These are phyloP conservation scores for Zhengitettix transpicula DNA, from an alignment of 2,888 invertebrate species.

Conservation along the genomic window DNA sequence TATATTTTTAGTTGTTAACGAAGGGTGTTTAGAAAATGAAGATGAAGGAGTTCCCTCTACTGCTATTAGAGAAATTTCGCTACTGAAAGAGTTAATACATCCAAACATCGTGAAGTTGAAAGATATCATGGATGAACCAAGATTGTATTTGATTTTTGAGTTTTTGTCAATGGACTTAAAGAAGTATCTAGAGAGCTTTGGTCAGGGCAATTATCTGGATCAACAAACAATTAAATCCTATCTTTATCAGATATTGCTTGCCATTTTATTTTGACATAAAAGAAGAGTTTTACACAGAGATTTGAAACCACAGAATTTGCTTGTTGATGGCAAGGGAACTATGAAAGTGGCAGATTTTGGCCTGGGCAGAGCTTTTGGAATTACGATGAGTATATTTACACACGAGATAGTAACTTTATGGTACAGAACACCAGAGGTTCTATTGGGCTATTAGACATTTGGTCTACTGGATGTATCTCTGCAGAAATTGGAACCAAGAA, in stretches of 20 bases:
- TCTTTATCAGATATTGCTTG: constrained; percentile 47
- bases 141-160: constrained; percentile 90
- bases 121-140: constrained; percentile 87
- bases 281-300: constrained; percentile 83
- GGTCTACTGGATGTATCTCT: constrained; percentile 96
- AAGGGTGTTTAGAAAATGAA: constrained; percentile 85
- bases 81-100: constrained; percentile 86
- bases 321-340: constrained; percentile 76
- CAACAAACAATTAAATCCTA: constrained; percentile 72
- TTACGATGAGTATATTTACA: constrained; percentile 90
- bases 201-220: constrained; percentile 65
- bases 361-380: constrained; percentile 85
- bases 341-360: constrained; percentile 99
- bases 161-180: constrained; percentile 93
- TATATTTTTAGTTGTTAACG: no score
- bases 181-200: constrained; percentile 83
- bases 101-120: constrained; percentile 81
- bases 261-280: constrained; percentile 86
- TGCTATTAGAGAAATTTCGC: constrained; percentile 89
- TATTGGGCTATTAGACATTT: constrained; percentile 94
- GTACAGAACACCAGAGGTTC: constrained; percentile 95
- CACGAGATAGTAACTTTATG: constrained; percentile 86
- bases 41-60: constrained; percentile 98
- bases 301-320: constrained; percentile 89
- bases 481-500: constrained; percentile 90